Percentiles rank a stretch among this genome's conserved stretches.
Evolutionary conservation across 2,888 invertebrate species (phyloP).

Genomic region (Metallyticus violacea): DNA sequence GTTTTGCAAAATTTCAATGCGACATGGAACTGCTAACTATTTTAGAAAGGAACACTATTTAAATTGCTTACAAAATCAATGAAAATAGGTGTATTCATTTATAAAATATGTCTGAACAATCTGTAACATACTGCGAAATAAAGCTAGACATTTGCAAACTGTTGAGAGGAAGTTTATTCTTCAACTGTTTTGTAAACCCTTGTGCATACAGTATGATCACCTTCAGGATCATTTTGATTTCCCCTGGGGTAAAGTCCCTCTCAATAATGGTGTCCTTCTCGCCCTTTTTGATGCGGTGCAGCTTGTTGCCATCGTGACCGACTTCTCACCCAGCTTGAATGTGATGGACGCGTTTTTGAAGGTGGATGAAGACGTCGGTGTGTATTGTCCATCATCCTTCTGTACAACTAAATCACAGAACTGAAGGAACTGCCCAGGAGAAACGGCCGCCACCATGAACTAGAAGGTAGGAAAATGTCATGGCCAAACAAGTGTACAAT

Average conservation of each 20-base stretch:
- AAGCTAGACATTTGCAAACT: not conserved
- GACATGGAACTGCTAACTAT: not conserved
- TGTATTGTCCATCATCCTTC: constrained; percentile 56
- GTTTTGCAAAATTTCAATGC: not conserved
- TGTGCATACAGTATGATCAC: constrained; percentile 70
- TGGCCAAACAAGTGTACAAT: too few species aligned
- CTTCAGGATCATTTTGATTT: constrained; percentile 76
- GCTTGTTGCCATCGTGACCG: constrained; percentile 74
- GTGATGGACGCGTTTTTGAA: constrained; percentile 83
- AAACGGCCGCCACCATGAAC: too few species aligned
- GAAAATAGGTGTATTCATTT: not conserved
- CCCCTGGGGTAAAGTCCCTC: constrained; percentile 71
- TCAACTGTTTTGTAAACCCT: constrained; percentile 60
- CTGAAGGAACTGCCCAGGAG: constrained; percentile 79
- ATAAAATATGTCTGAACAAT: not conserved
- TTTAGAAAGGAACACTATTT: not conserved
- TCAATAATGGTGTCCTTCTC: constrained; percentile 61
- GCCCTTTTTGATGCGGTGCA: constrained; percentile 80
- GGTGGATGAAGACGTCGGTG: constrained; percentile 78
- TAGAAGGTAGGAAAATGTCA: too few species aligned
- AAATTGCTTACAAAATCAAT: not conserved
- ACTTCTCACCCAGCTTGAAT: constrained; percentile 83
- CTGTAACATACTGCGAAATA: not conserved
- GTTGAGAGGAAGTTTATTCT: not conserved
- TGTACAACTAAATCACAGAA: constrained; percentile 83